Evolutionary conservation across 2,888 invertebrate genomes (phyloP).

Genomic region (Pyrochroa serraticornis): DNA sequence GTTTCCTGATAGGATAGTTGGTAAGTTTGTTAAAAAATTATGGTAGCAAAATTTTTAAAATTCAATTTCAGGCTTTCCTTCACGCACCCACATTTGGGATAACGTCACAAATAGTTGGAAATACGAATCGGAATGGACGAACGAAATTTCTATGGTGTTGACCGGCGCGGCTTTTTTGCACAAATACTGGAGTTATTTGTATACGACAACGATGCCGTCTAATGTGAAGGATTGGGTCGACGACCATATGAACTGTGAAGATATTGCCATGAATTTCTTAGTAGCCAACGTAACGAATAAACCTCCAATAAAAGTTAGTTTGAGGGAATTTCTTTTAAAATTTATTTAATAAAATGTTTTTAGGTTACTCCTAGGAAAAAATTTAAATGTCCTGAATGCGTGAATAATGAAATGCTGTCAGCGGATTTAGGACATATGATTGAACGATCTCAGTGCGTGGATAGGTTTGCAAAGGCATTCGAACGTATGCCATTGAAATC

Average conservation of each 20-base stretch:
- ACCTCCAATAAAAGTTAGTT: slow-evolving; percentile 83
- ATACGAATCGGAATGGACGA: slow-evolving; percentile 98
- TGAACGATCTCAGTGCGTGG: slow-evolving; percentile 89
- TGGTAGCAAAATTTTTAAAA: background rate
- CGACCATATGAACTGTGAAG: slow-evolving; percentile 96
- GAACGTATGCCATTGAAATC: slow-evolving; percentile 86
- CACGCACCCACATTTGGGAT: slow-evolving; percentile 93
- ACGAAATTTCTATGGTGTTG: slow-evolving; percentile 93
- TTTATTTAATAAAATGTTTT: slow-evolving; percentile 29
- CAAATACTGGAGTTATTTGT: slow-evolving; percentile 95
- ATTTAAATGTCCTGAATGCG: slow-evolving; percentile 95
- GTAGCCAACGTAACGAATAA: slow-evolving; percentile 92
- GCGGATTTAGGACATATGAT: slow-evolving; percentile 93
- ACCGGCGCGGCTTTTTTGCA: slow-evolving; percentile 98
- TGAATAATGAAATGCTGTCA: slow-evolving; percentile 91
- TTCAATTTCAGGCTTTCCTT: slow-evolving; percentile 80
- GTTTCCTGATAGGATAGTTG: slow-evolving; percentile 92
- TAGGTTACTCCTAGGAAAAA: slow-evolving; percentile 94
- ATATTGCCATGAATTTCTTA: slow-evolving; percentile 97
- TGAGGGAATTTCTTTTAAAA: background rate
- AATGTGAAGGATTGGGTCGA: slow-evolving; percentile 90
- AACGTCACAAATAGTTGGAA: slow-evolving; percentile 85
- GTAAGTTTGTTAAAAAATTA: slow-evolving; percentile 34
- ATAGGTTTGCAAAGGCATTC: slow-evolving; percentile 74
- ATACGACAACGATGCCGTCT: slow-evolving; percentile 86